phyloP scores from a whole-genome alignment of 1,140 invertebrate species.

The Tetraneura akinire region DNA sequence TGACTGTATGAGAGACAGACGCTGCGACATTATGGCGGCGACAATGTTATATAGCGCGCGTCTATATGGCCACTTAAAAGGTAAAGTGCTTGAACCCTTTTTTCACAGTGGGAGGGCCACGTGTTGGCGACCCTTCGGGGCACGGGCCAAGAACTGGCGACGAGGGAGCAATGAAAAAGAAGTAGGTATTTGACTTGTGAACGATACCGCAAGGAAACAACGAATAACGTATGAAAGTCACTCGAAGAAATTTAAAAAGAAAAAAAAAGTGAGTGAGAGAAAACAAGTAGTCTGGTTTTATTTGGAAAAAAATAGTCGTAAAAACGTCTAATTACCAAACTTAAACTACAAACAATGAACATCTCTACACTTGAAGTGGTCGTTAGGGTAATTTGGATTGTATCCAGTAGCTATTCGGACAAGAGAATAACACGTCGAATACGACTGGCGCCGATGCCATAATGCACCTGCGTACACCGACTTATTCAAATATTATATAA shows the following conservation, averaged over 20 bases:
- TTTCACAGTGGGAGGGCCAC: slow-evolving; percentile 15
- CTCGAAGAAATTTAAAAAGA: neutral
- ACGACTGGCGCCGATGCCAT: no score
- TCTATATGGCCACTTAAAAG: slow-evolving; percentile 8
- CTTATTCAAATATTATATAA: no score
- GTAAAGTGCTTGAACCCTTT: slow-evolving; percentile 20
- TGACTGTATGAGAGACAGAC: neutral
- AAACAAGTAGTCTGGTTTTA: neutral
- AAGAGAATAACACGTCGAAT: neutral
- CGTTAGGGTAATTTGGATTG: slow-evolving; percentile 5
- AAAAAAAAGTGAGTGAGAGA: neutral
- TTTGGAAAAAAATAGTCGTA: slow-evolving; percentile 19
- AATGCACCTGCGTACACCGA: no score
- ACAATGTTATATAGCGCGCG: neutral
- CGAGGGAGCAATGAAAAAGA: neutral
- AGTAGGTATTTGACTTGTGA: slow-evolving; percentile 7
- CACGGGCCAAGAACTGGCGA: neutral
- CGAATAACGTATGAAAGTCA: neutral
- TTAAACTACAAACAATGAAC: neutral
- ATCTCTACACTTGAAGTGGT: neutral
- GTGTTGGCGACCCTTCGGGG: neutral
- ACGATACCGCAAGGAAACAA: neutral
- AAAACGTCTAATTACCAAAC: slow-evolving; percentile 31
- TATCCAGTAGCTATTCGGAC: slow-evolving; percentile 3
- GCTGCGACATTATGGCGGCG: neutral